phyloP scores from a whole-genome alignment of 2,113 vertebrate species.

The Grammomys dolichurus region DNA sequence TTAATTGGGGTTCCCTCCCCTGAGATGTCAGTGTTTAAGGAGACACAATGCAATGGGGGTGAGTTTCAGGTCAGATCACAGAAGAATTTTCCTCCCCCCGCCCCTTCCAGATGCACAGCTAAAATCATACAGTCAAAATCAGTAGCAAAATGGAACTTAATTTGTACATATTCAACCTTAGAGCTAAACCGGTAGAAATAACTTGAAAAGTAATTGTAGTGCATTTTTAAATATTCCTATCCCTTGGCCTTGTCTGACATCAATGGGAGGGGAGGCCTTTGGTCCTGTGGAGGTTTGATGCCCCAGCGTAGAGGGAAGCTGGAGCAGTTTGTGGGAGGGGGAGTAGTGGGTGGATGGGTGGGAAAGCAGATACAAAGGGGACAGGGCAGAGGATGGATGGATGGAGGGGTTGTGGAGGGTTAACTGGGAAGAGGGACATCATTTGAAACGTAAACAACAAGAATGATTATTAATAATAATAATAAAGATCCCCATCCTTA shows the following conservation, averaged over 20 bases:
- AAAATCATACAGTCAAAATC: constrained; percentile 1
- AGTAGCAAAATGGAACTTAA: constrained; percentile 56
- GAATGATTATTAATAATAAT: no score
- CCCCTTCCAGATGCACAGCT: constrained; percentile 28
- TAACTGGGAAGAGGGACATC: no score
- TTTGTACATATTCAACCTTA: constrained; percentile 48
- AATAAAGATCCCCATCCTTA: background rate
- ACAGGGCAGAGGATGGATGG: no score
- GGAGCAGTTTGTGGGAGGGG: no score
- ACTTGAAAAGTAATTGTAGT: constrained; percentile 48
- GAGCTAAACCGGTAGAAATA: constrained; percentile 33
- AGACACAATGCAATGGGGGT: background rate
- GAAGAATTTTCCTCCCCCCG: background rate
- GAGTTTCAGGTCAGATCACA: background rate
- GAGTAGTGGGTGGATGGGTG: no score
- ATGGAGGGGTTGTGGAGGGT: no score
- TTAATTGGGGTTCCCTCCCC: background rate
- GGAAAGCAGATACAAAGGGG: no score
- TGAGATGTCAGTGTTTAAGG: background rate
- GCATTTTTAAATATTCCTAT: constrained; percentile 6
- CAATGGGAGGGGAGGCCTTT: no score
- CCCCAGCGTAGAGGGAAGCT: no score
- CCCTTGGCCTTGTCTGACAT: no score
- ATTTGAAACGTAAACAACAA: no score
- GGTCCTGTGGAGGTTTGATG: no score